Base-by-base conservation (phyloP, 2,113 vertebrate species). In the Dromaius novaehollandiae region DNA sequence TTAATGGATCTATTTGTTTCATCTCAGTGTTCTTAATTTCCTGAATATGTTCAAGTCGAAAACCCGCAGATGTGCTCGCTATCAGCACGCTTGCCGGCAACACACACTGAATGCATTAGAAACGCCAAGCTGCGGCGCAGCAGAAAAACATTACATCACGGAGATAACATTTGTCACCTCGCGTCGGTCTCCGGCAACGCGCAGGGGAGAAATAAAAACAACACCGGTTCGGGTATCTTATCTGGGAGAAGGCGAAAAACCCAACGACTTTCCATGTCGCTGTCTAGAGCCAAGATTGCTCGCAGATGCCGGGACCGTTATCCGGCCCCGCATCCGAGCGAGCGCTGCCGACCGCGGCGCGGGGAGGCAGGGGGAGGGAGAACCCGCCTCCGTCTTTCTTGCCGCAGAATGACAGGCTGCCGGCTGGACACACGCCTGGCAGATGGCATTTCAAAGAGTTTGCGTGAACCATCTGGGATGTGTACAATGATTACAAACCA, bases 391-490 rank as follows among this genome's bases (percentile, higher is more conserved):
- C 90, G 93, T 96, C 93, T 96, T 97, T 98, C 97, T 98, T 97
- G 96, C 64, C 97, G 96, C 95, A 97, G 96, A 98, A 97, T 97
- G 98, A 98, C 96, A 97, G 97, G 97, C 97, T 98, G 97, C 96
- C 89, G 96, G 98, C 98, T 97, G 98, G 98, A 98, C 98, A 98
- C 98, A 98, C 93, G 98, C 98, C 98, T 98, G 98, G 97, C 98
- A 99, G 98, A 99, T 98, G 99, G 98, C 97, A 97, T 98, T 98
- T 98, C 98, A 98, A 98, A 98, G 96, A 97, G 97, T 97, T 98
- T 98, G 97, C 98, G 96, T 97, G 98, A 98, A 97, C 98, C 98
- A 98, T 98, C 98, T 99, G 98, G 98, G 98, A 98, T 97, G 97
- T 98, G 97, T 97, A 98, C 98, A 98, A 98, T 98, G 97, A 98